A percentile compares a stretch with the other conserved stretches of the same genome.
phyloP scores from a whole-genome alignment of 2,113 vertebrate species.

The Labeo rohita region DNA sequence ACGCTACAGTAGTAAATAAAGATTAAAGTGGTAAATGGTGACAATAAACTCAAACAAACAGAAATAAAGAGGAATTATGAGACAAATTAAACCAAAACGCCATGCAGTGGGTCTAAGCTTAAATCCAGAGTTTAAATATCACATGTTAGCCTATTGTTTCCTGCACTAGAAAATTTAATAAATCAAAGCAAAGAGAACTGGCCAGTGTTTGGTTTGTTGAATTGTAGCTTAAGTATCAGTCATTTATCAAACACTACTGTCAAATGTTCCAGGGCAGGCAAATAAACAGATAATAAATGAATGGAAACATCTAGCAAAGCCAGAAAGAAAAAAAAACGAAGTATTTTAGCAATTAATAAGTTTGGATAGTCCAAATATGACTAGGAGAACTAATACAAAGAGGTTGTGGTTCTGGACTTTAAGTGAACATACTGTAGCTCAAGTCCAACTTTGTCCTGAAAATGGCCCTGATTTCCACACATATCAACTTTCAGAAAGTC shows the following conservation, averaged over 20 bases:
- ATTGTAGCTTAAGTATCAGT: neutral
- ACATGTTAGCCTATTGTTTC: neutral
- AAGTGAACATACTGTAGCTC: neutral
- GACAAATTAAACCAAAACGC: slow-evolving; percentile 20
- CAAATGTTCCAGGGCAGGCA: neutral
- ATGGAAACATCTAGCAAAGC: neutral
- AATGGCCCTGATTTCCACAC: neutral
- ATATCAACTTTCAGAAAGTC: slow-evolving; percentile 5
- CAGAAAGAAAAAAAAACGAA: neutral
- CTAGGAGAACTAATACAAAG: neutral
- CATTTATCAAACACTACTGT: neutral
- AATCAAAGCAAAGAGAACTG: neutral
- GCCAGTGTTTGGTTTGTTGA: neutral
- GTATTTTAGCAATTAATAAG: neutral
- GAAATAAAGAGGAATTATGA: slow-evolving; percentile 36
- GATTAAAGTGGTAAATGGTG: slow-evolving; percentile 34
- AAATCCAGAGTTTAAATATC: neutral
- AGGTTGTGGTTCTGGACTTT: neutral
- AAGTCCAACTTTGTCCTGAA: neutral
- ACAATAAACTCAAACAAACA: slow-evolving; percentile 37
- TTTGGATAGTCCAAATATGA: neutral
- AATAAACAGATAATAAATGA: neutral
- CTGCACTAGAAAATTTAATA: neutral
- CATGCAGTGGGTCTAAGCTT: neutral
- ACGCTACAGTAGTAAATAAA: slow-evolving; percentile 14